These are phyloP conservation scores for Stichodactyla mertensii DNA, from an alignment of 64 coral and sea anemone species.

Conservation along the genomic window DNA sequence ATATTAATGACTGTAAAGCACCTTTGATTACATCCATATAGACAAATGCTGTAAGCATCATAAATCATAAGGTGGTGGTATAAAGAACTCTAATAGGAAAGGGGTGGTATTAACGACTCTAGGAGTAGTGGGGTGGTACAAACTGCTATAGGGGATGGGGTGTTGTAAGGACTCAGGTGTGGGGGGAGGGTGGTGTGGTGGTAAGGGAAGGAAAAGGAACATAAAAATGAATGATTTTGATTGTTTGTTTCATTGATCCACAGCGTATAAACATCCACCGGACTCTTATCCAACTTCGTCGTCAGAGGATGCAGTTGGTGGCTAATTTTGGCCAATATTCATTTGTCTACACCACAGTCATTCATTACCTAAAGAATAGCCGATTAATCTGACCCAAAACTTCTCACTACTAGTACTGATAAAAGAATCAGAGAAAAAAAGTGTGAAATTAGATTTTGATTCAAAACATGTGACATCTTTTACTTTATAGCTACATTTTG, in stretches of 20 bases:
- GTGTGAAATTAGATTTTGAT: background rate
- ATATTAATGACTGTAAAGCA: too few species aligned
- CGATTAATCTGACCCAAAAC: slow-evolving; percentile 57
- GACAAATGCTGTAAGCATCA: too few species aligned
- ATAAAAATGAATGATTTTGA: background rate
- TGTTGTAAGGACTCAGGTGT: too few species aligned
- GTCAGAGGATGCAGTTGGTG: slow-evolving; percentile 89
- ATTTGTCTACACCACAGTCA: slow-evolving; percentile 84
- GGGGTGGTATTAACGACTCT: too few species aligned
- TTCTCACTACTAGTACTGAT: background rate
- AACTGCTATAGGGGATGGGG: too few species aligned
- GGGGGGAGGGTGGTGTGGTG: too few species aligned
- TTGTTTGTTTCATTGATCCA: background rate
- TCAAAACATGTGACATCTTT: background rate
- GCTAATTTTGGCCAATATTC: slow-evolving; percentile 94
- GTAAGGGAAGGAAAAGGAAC: too few species aligned
- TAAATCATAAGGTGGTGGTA: too few species aligned
- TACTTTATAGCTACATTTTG: background rate
- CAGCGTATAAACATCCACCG: slow-evolving; percentile 80
- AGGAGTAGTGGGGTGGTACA: too few species aligned
- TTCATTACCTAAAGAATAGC: slow-evolving; percentile 94
- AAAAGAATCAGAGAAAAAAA: background rate
- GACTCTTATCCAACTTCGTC: slow-evolving; percentile 64
- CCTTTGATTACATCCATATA: too few species aligned
- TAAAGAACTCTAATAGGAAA: too few species aligned